phyloP scores from a whole-genome alignment of 2,113 vertebrate species.

The Mesocricetus auratus region DNA sequence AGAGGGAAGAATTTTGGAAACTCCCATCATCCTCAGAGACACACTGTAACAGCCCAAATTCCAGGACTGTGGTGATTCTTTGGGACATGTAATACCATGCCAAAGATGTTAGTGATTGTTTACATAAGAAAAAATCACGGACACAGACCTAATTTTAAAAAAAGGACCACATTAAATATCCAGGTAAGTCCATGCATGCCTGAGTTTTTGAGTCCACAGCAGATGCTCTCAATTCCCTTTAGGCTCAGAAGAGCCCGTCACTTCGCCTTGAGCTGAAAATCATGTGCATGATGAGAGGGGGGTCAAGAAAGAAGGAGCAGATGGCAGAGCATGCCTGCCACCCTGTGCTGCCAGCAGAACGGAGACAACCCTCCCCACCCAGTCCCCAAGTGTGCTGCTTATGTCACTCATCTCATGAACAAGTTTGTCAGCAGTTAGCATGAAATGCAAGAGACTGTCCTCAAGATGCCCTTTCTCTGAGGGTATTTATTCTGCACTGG shows the following conservation, averaged over 20 bases:
- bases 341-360: neutral
- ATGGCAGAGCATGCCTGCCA: neutral
- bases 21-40: neutral
- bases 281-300: neutral
- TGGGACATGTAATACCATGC: neutral
- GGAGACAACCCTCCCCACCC: neutral
- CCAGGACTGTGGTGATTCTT: neutral
- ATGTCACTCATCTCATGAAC: neutral
- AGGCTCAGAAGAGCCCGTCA: neutral
- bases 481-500: neutral
- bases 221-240: no score
- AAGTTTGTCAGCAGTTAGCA: neutral
- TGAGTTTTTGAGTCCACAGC: neutral
- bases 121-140: neutral
- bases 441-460: neutral
- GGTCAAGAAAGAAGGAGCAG: neutral
- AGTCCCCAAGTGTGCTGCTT: neutral
- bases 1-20: neutral
- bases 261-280: neutral
- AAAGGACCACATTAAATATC: no score
- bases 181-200: neutral
- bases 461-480: neutral
- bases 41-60: neutral
- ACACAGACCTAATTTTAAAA: neutral
- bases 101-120: neutral